phyloP scores from a whole-genome alignment of 2,888 invertebrate genomes.

The Troides aeacus region DNA sequence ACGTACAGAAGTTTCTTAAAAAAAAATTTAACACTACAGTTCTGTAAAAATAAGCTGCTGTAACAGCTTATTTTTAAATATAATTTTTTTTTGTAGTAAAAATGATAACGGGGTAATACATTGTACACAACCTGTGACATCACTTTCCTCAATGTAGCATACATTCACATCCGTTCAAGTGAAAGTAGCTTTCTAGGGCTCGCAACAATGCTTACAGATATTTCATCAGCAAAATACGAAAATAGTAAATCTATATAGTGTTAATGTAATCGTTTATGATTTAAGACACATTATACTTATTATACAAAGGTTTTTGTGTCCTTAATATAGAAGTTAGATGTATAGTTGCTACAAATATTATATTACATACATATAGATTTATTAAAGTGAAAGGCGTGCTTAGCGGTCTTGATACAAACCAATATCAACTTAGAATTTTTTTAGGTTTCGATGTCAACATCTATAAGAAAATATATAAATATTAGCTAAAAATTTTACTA shows the following conservation, averaged over 20 bases:
- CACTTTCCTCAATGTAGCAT: slow-evolving; percentile 11
- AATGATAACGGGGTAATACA: background rate
- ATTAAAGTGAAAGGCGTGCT: background rate
- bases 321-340: no score
- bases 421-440: background rate
- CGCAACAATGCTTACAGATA: slow-evolving; percentile 30
- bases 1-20: no score
- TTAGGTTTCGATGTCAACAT: background rate
- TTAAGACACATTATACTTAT: no score
- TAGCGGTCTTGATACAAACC: background rate
- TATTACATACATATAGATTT: background rate
- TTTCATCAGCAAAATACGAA: slow-evolving; percentile 11
- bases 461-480: background rate
- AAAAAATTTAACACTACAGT: no score
- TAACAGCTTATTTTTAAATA: background rate
- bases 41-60: no score
- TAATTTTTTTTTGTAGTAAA: background rate
- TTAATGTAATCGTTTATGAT: no score
- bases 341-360: background rate
- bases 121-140: slow-evolving; percentile 2
- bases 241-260: no score
- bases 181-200: slow-evolving; percentile 42
- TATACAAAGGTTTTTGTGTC: no score
- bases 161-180: slow-evolving; percentile 18
- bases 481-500: no score